Base-by-base conservation (phyloP, 2,888 invertebrate genomes). In the Smittia sp. region DNA sequence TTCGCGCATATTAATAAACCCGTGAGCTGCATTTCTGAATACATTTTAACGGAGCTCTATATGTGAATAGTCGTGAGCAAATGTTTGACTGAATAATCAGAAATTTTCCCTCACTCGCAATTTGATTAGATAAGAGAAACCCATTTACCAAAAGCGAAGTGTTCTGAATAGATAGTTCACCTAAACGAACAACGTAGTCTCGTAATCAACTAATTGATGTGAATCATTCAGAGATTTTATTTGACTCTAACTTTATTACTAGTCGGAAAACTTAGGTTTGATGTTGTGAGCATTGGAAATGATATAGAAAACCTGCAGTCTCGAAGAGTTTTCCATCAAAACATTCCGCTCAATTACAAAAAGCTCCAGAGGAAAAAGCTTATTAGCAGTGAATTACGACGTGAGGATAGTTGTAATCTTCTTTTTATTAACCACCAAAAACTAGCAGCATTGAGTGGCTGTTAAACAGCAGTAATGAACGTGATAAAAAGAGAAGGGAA, bases 131-230 rank as follows among this genome's bases (percentile, higher is more conserved):
- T n/a, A n/a, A n/a, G n/a, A n/a, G n/a, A n/a, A n/a, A n/a, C n/a
- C n/a, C 58, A 58, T 58, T 18, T 18, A 22, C 58, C 11, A 18
- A 38, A 38, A 9, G 38, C 11, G 38, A 9, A 9, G 38, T 32
- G 58, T 58, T 7, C 58, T 58, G 58, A 58, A 20, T 32, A 46
- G n/a, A 46, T 46, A 46, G 2, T 46, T n/a, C 11, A 9, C 7
- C 11, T 38, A 11, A 38, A 38, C 11, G n/a, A n/a, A 38, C 13
- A 52, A 58, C 3, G n/a, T 4, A 58, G 58, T 6, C 22, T 22
- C 22, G 63, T 63, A 63, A 63, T 63, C 27, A 63, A 27, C 20
- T 63, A 63, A 63, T 63, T 63, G 63, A 63, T 27, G 63, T 25
- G 63, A 63, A 63, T 24, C 7, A 63, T 27, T 63, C 22, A 27